Evolutionary conservation across 2,113 vertebrate genomes (phyloP), one percentile per base, ranked within the genome.

Genomic region (Pseudorhombus dupliciocellatus): DNA sequence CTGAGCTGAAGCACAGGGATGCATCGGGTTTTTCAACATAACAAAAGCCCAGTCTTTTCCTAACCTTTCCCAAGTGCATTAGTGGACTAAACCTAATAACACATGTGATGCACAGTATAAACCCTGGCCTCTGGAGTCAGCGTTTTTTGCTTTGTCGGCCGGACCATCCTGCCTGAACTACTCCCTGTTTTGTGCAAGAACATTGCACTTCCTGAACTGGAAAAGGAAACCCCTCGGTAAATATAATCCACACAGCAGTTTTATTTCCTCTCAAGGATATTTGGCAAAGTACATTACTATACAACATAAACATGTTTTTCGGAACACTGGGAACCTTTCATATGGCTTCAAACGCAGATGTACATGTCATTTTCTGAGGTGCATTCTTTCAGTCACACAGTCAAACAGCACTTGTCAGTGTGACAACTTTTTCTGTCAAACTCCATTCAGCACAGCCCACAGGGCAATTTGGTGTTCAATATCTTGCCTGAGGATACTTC

Each of bases 191-290:
- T 3, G 24, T 26, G 22, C 1, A 40, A 24, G 37, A 51, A 12
- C 42, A 5, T 58, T 24, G 50, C 37, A 60, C 48, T 60, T 37
- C 37, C 60, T 53, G 25, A 64, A 52, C 22, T 57, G 34, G 54
- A 57, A 73, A 37, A 48, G 51, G 3, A 26, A 0, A 1, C 15
- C 30, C 10, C 12, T 40, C 1, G 30, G 5, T 66, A 37, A 59
- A 54, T 40, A 1, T 37, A 54, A 66, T 20, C 46, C 5, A 18
- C 21, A 26, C 12, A 6, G 10, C 37, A 26, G 20, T 55, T 68
- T 26, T 20, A 50, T 50, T 50, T 50, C 46, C 7, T 50, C 20
- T n/a, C 8, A 50, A 50, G 46, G 46, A n/a, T 50, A n/a, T n/a
- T n/a, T 16, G 46, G 20, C 46, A n/a, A 18, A 46, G 42, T 46